A percentile compares a stretch with the other conserved stretches of the same genome.
Conservation (phyloP, 2,888 invertebrate species). For the Drosophila neotestacea region DNA sequence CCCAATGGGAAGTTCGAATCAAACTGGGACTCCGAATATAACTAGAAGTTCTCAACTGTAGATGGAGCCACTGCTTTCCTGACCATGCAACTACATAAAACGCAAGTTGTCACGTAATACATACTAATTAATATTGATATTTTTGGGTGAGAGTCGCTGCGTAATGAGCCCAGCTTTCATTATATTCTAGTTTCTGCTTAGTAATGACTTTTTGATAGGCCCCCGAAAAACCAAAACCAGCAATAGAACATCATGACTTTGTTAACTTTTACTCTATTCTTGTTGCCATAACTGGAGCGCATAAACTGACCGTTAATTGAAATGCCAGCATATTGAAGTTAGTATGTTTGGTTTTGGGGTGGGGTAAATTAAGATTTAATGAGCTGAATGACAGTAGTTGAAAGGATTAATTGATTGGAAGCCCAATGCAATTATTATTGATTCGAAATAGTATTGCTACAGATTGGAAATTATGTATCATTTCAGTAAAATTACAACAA, state of each 20-base stretch:
- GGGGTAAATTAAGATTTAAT: constrained; percentile 49
- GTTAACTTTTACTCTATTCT: constrained; percentile 25
- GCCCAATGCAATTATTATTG: constrained; percentile 1
- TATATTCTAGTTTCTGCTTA: constrained; percentile 63
- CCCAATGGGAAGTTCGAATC: neutral
- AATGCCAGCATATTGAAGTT: constrained; percentile 26
- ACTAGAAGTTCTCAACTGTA: neutral
- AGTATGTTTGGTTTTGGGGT: neutral
- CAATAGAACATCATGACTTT: constrained; percentile 34
- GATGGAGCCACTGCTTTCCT: neutral
- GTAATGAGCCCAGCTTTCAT: constrained; percentile 43
- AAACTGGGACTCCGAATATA: neutral
- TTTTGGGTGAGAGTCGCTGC: constrained; percentile 41
- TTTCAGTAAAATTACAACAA: too few species aligned
- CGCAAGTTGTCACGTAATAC: constrained; percentile 78
- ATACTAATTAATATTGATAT: constrained; percentile 79
- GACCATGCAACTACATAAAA: constrained; percentile 7
- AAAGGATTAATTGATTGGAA: constrained; percentile 18
- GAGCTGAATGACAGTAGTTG: constrained; percentile 37
- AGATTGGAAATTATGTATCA: neutral
- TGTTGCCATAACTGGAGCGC: constrained; percentile 28
- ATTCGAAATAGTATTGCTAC: neutral
- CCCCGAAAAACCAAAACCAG: constrained; percentile 12
- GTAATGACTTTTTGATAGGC: constrained; percentile 75
- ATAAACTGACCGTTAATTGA: constrained; percentile 53